Base-by-base conservation (phyloP, 1,140 invertebrate species). In the Magallana ariakensis region DNA sequence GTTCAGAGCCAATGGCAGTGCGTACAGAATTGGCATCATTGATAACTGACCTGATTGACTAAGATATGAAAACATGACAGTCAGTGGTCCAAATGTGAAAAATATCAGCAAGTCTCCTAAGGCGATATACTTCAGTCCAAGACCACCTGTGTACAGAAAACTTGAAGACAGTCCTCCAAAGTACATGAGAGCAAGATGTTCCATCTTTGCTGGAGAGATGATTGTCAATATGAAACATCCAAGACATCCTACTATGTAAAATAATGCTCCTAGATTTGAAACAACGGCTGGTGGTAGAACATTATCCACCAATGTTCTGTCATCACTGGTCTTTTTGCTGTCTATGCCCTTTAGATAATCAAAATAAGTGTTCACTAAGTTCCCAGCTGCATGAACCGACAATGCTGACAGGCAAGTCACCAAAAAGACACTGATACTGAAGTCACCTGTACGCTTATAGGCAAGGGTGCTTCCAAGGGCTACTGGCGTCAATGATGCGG, bases 281-380 rank as follows among this genome's bases (percentile, higher is more conserved):
- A 99, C 96, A 95, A 98, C 97, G 94, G 97, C 97, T 86, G 97
- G 97, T 9, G 96, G 96, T 80, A 99, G 95, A 90, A 98, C 96
- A 90, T 97, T 96, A 95, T 99, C 98, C 11, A 99, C 98, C 83
- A 99, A 94, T 89, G 97, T 99, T 92, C 98, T 96, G 93, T 99
- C 98, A 95, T 99, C 98, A 88, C 95, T 96, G 94, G 97, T 98
- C 84, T 97, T 94, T 84, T 95, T 96, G 93, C 97, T 97, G 93
- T 99, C 98, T 66, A 99, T 98, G 55, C 98, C 98, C 95, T 98
- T 97, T 9, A 97, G 96, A 93, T 97, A 99, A 95, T 99, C 98
- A 93, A 97, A 99, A 94, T 99, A 99, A 0, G 98, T 99, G 93
- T 99, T 99, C 0, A 99, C 98, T n/a, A 99, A 96, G 95, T 99